Base-by-base conservation (phyloP, 1,140 invertebrate species). In the Lucilia sericata region DNA sequence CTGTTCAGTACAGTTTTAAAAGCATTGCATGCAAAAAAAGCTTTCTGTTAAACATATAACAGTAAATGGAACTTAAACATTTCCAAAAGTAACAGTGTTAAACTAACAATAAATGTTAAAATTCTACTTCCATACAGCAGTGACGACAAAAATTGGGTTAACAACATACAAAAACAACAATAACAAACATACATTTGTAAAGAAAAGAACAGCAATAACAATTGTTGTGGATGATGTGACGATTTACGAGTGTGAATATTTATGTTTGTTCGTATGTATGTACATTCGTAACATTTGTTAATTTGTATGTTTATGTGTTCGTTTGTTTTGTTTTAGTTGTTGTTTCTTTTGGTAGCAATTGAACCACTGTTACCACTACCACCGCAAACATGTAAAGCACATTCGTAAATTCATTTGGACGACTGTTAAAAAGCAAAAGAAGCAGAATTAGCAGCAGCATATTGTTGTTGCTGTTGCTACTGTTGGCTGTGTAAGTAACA, bases 101-200 rank as follows among this genome's bases (percentile, higher is more conserved):
- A 70, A 25, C 1, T 7, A 70, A 70, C n/a, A 70, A 25, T n/a
- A 70, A 70, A 70, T 70, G 21, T n/a, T 60, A 60, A 60, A 2
- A n/a, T 60, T n/a, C 42, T 60, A 14, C 55, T 70, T 5, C 7
- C n/a, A 5, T 25, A 70, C n/a, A 70, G 7, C 65, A n/a, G 25
- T 70, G 65, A 70, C 65, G 65, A 70, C 65, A 70, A 70, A 70
- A 70, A 9, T 70, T 70, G 19, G 65, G 65, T 70, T 70, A 70
- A 70, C 17, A 70, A 70, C n/a, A 21, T 70, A 14, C 51, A 55
- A 65, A 65, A 19, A 70, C 14, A 60, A 60, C 14, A n/a, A n/a
- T 17, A 60, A 60, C 55, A 60, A 17, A 2, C 55, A 60, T 17
- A 42, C 42, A 17, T 12, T 49, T 49, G 49, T 17, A 70, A 25